Evolutionary conservation across 2,888 invertebrate genomes (phyloP), one percentile per base, ranked within the genome.

Genomic region (Thysanoteuthis rhombus): DNA sequence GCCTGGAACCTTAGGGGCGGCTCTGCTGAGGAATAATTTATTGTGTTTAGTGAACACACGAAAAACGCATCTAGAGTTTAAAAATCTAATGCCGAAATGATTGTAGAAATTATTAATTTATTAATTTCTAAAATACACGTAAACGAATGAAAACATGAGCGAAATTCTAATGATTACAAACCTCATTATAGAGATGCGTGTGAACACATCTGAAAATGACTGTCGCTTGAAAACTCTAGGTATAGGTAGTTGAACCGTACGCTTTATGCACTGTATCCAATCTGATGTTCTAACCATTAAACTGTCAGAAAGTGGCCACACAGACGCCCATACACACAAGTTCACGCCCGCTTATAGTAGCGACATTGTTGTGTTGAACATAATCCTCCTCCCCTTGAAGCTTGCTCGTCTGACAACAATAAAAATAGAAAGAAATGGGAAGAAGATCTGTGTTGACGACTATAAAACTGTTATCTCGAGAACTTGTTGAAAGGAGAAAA

Each of bases 401-500:
- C 25, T 5, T 22, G 52, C 22, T 52, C 52, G n/a, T 12, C n/a
- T 36, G 75, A 75, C 75, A n/a, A 75, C 75, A 75, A 75, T 75
- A 36, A n/a, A 75, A 75, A 75, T 3, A n/a, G n/a, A 36, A n/a
- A 75, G 75, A 16, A 75, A 36, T n/a, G n/a, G 75, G 75, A 4
- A 12, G n/a, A n/a, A n/a, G 12, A 6, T 25, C 25, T 28, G 58
- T 28, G 28, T 32, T 25, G 75, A 75, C 75, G 75, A 36, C 75
- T 75, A 75, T 75, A 75, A 75, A 75, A 75, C n/a, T 75, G 75
- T 75, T 75, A 75, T 75, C n/a, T 75, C 75, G n/a, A 75, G 75
- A 75, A n/a, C n/a, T n/a, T 75, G 75, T 75, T 75, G 75, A 75
- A 75, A 75, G 75, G n/a, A 16, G n/a, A 36, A 36, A n/a, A 75